Evolutionary conservation across 2,888 invertebrate species (phyloP).

Genomic region (Diplazon laetatorius): DNA sequence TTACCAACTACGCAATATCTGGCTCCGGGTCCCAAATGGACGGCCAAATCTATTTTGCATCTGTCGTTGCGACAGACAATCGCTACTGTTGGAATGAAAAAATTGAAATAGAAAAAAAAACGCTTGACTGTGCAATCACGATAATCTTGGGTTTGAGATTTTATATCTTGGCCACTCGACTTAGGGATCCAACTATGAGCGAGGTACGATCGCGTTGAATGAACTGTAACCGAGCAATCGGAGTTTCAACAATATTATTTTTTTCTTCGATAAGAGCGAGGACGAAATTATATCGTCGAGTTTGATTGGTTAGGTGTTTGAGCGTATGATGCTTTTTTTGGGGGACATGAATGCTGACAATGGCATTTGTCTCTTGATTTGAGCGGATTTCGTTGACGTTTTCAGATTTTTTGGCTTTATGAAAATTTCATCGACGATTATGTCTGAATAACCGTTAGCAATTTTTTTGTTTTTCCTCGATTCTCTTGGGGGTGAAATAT

Average conservation of each 20-base stretch:
- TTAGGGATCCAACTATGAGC: background rate
- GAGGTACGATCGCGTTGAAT: slow-evolving; percentile 14
- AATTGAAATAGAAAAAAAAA: slow-evolving; percentile 27
- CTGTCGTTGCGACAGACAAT: slow-evolving; percentile 59
- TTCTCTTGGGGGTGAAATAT: too few relatives aligned
- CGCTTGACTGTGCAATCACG: slow-evolving; percentile 51
- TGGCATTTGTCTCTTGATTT: too few relatives aligned
- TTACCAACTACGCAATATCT: slow-evolving; percentile 12
- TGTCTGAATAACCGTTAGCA: too few relatives aligned
- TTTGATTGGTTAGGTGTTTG: background rate
- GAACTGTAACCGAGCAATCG: slow-evolving; percentile 52
- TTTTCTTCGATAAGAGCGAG: background rate
- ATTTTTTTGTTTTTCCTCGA: too few relatives aligned
- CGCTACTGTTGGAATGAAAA: too few relatives aligned
- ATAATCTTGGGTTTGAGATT: slow-evolving; percentile 41
- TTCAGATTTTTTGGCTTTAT: too few relatives aligned
- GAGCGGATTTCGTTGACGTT: too few relatives aligned
- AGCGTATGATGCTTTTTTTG: too few relatives aligned
- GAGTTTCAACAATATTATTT: background rate
- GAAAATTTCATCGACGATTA: too few relatives aligned
- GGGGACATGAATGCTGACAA: too few relatives aligned
- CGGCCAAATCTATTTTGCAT: slow-evolving; percentile 59
- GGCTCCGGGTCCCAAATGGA: slow-evolving; percentile 46
- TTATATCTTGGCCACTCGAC: slow-evolving; percentile 38
- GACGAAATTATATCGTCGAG: background rate